These are phyloP conservation scores for Bostrychus sinensis DNA, from an alignment of 2,113 vertebrate species.

Conservation along the genomic window DNA sequence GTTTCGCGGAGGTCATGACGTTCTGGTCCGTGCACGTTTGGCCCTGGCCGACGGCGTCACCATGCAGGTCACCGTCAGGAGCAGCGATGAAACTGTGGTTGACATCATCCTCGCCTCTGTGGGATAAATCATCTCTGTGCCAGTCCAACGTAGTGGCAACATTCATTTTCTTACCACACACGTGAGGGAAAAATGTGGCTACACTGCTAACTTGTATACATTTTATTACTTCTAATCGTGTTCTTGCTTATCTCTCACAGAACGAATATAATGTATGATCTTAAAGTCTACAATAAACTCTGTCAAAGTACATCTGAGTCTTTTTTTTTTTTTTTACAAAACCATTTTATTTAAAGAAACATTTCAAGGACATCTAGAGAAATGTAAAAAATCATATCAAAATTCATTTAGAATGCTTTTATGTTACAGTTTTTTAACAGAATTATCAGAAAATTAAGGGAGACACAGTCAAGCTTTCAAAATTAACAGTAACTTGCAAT, in stretches of 20 bases:
- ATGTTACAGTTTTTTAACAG: not conserved
- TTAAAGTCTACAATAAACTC: constrained; percentile 56
- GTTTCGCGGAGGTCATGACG: constrained; percentile 88
- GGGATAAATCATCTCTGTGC: constrained; percentile 75
- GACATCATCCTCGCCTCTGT: constrained; percentile 94
- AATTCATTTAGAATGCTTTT: constrained; percentile 23
- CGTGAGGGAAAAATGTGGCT: constrained; percentile 8
- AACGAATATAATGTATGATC: constrained; percentile 24
- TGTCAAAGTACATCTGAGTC: not conserved
- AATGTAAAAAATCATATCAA: constrained; percentile 62
- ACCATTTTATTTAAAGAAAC: constrained; percentile 85
- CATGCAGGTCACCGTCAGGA: constrained; percentile 97
- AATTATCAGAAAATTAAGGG: too few relatives aligned
- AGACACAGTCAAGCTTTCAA: too few relatives aligned
- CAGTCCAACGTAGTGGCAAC: too few relatives aligned
- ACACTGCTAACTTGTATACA: constrained; percentile 5
- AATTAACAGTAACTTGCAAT: too few relatives aligned
- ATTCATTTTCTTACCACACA: constrained; percentile 15
- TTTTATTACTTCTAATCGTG: constrained; percentile 29
- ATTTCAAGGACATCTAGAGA: constrained; percentile 26
- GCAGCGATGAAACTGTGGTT: constrained; percentile 85
- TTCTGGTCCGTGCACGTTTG: constrained; percentile 89
- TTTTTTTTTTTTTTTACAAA: constrained; percentile 74
- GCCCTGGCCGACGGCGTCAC: constrained; percentile 94
- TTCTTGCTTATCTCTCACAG: constrained; percentile 28